phyloP scores from a whole-genome alignment of 2,797 vertebrate genomes.

The Picus viridis region DNA sequence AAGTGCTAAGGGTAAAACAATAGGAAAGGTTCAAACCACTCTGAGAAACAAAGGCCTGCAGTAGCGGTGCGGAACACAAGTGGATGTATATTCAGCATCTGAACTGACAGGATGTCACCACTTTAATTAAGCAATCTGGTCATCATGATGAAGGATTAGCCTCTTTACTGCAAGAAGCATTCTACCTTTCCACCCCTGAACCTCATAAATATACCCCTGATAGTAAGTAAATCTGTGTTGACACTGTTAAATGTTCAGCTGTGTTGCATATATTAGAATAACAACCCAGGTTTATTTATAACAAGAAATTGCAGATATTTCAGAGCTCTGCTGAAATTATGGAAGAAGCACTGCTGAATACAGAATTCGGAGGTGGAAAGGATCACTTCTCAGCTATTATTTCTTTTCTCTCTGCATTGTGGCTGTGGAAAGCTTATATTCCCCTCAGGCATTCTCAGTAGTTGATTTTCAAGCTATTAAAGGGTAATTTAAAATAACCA shows the following conservation, averaged over 20 bases:
- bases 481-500: constrained; percentile 39
- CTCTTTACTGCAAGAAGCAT: background rate
- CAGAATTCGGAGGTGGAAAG: constrained; percentile 29
- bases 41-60: background rate
- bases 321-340: constrained; percentile 14
- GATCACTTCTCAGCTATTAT: constrained; percentile 24
- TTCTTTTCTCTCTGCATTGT: constrained; percentile 22
- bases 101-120: background rate
- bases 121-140: constrained; percentile 9
- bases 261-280: constrained; percentile 24
- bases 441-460: background rate
- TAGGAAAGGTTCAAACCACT: background rate
- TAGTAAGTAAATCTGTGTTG: background rate
- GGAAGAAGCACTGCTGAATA: constrained; percentile 22
- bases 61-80: background rate
- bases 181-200: constrained; percentile 16
- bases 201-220: constrained; percentile 14
- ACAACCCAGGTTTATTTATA: constrained; percentile 39
- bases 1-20: background rate
- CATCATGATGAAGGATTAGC: background rate
- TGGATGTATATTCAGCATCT: background rate
- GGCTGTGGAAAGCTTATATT: constrained; percentile 30
- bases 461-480: constrained; percentile 50
- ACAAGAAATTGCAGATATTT: constrained; percentile 27
- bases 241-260: constrained; percentile 23